phyloP scores from a whole-genome alignment of 2,888 invertebrate species.

The Noctua janthina region DNA sequence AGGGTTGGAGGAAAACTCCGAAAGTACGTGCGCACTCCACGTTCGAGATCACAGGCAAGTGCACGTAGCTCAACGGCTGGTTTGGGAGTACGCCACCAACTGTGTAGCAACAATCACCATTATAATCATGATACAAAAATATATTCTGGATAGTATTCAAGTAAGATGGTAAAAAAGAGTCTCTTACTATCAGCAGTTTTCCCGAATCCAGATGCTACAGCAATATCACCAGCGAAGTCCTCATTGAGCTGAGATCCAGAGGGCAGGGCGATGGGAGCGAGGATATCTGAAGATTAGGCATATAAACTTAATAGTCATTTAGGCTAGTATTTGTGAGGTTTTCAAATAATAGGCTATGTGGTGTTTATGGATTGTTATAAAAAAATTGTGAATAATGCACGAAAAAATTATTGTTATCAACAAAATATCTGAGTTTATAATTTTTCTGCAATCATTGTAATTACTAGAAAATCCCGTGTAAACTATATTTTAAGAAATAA shows the following conservation, averaged over 20 bases:
- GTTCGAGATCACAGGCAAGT: constrained; percentile 74
- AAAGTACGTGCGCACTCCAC: constrained; percentile 66
- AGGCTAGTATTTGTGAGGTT: no score
- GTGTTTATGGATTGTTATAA: no score
- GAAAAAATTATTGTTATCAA: background rate
- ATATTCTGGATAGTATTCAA: background rate
- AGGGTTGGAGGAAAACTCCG: constrained; percentile 69
- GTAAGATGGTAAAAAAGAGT: background rate
- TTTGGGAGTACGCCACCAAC: constrained; percentile 5
- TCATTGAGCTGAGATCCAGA: constrained; percentile 67
- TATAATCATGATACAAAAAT: background rate
- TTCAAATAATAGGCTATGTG: no score
- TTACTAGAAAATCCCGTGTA: background rate
- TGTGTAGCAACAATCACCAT: background rate
- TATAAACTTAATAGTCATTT: constrained; percentile 24
- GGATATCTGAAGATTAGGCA: background rate
- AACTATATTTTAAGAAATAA: background rate
- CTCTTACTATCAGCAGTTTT: constrained; percentile 29
- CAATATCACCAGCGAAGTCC: constrained; percentile 69
- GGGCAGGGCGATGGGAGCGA: constrained; percentile 70
- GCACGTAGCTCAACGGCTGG: constrained; percentile 24
- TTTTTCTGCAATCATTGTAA: background rate
- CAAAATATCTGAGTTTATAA: background rate
- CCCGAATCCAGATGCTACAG: constrained; percentile 79
- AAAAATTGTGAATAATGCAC: no score